Evolutionary conservation across 2,113 vertebrate species (phyloP).

Genomic region (Paralichthys olivaceus): DNA sequence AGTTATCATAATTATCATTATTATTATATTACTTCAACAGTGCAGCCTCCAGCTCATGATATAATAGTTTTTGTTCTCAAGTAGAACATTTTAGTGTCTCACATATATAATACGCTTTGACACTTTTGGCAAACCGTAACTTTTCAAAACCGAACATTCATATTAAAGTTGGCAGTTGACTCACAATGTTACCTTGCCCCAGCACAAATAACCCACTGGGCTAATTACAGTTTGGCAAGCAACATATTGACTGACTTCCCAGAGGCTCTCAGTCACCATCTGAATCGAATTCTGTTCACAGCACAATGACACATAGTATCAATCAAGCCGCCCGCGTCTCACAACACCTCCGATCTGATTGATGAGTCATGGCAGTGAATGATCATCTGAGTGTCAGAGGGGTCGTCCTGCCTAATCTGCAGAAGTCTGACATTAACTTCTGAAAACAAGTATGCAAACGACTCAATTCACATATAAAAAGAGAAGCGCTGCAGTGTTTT

Average conservation of each 20-base stretch:
- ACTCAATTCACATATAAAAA: slow-evolving; percentile 22
- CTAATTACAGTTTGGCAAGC: slow-evolving; percentile 73
- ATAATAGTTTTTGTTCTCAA: background rate
- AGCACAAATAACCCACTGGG: slow-evolving; percentile 48
- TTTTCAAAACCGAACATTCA: slow-evolving; percentile 25
- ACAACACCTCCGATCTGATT: slow-evolving; percentile 63
- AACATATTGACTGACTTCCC: slow-evolving; percentile 72
- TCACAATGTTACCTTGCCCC: slow-evolving; percentile 53
- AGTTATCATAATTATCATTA: no score
- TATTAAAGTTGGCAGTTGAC: slow-evolving; percentile 51
- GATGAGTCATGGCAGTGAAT: slow-evolving; percentile 74
- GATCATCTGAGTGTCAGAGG: slow-evolving; percentile 63
- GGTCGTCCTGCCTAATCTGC: slow-evolving; percentile 53
- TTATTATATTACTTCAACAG: no score
- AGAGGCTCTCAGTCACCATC: slow-evolving; percentile 62
- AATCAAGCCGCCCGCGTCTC: slow-evolving; percentile 66
- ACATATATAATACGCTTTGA: background rate
- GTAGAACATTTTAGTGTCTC: background rate
- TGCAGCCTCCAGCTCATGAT: no score
- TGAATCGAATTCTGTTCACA: slow-evolving; percentile 73
- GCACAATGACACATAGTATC: slow-evolving; percentile 73
- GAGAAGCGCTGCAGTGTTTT: slow-evolving; percentile 1
- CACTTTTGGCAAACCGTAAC: slow-evolving; percentile 32
- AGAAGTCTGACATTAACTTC: slow-evolving; percentile 47
- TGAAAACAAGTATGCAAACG: slow-evolving; percentile 32